phyloP scores from a whole-genome alignment of 2,113 vertebrate genomes.

The Hippocampus abdominalis region DNA sequence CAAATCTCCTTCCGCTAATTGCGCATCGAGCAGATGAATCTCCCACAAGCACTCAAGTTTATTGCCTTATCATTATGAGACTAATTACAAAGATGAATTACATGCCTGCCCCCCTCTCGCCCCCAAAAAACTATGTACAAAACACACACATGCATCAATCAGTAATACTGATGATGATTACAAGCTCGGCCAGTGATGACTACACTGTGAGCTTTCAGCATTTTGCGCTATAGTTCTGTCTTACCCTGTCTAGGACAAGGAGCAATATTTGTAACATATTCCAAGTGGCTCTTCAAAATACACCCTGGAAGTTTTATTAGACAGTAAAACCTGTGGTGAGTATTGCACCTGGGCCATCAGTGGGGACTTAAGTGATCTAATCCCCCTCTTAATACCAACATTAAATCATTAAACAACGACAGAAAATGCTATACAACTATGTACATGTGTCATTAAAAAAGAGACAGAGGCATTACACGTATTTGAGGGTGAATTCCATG shows the following conservation, averaged over 20 bases:
- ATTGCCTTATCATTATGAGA: conserved; percentile 71
- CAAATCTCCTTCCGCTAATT: conserved; percentile 51
- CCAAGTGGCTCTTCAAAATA: not conserved
- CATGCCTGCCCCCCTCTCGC: conserved; percentile 26
- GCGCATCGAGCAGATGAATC: conserved; percentile 54
- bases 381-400: no score
- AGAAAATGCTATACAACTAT: no score
- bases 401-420: no score
- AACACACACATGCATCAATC: conserved; percentile 32
- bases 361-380: no score
- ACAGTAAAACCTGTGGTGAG: no score
- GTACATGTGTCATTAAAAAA: no score
- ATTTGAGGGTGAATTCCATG: no score
- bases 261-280: not conserved
- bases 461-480: no score
- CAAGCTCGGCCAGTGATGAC: conserved; percentile 55
- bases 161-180: conserved; percentile 57
- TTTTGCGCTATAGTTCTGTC: conserved; percentile 15
- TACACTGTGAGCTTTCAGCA: conserved; percentile 23
- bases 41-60: conserved; percentile 62
- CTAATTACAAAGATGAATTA: conserved; percentile 72
- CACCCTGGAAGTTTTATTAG: not conserved
- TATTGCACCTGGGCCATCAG: no score
- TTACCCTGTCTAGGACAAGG: not conserved
- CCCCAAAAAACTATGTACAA: conserved; percentile 3